These are phyloP conservation scores for Nyctibius grandis DNA, from an alignment of 2,797 vertebrate genomes.

Conservation along the genomic window DNA sequence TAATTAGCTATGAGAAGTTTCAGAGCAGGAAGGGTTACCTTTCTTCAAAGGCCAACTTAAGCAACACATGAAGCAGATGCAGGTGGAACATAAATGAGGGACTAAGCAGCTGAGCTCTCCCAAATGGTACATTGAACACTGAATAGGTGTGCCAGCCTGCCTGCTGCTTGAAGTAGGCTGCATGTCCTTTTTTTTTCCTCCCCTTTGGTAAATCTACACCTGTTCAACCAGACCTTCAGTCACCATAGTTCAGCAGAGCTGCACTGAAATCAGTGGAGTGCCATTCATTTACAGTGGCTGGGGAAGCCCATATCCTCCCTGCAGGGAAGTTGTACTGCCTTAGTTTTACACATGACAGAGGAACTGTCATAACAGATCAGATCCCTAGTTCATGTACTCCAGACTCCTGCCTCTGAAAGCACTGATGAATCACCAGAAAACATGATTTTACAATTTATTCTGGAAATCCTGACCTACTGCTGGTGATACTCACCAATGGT, in stretches of 20 bases:
- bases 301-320: neutral
- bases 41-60: neutral
- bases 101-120: neutral
- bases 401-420: neutral
- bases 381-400: neutral
- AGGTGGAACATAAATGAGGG: neutral
- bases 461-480: neutral
- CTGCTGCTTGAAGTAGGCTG: neutral
- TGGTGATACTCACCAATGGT: neutral
- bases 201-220: neutral
- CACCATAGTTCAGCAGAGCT: neutral
- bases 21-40: neutral
- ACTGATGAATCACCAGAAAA: neutral
- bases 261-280: neutral
- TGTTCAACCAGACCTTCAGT: neutral
- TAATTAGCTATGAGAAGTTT: neutral
- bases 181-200: neutral
- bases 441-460: fast-evolving
- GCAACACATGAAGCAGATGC: fast-evolving
- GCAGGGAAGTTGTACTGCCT: fast-evolving
- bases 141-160: neutral
- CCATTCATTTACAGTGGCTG: neutral
- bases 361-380: neutral
- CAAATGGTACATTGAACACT: fast-evolving
- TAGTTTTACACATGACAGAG: fast-evolving